These are phyloP conservation scores for Tokudaia tokunoshimensis DNA, from an alignment of 2,797 vertebrate genomes.

Conservation along the genomic window DNA sequence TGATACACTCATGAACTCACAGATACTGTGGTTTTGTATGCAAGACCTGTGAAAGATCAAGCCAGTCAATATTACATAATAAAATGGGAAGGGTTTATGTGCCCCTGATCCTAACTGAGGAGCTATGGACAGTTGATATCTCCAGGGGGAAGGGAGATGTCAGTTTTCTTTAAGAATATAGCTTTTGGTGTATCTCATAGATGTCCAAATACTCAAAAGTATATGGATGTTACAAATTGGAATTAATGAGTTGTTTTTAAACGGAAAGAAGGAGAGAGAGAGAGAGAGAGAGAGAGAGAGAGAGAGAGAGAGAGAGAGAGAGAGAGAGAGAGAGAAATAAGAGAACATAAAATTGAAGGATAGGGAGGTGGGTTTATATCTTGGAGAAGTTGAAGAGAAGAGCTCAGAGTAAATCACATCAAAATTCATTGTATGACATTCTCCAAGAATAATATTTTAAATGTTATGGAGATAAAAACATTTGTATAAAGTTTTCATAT, in stretches of 20 bases:
- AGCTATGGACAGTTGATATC: background rate
- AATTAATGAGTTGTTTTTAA: background rate
- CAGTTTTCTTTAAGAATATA: background rate
- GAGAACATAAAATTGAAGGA: background rate
- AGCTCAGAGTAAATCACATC: background rate
- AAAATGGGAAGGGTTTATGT: background rate
- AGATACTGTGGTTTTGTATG: background rate
- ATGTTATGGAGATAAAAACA: constrained; percentile 6
- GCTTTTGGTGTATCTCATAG: background rate
- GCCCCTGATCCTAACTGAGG: too few relatives aligned
- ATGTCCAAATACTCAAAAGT: background rate
- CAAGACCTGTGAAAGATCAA: background rate
- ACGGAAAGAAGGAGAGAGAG: background rate
- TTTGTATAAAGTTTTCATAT: constrained; percentile 3
- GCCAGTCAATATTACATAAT: background rate
- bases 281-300: too few relatives aligned
- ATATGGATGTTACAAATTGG: too few relatives aligned
- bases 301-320: too few relatives aligned
- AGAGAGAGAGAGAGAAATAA: too few relatives aligned
- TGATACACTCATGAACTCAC: background rate
- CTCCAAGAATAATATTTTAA: background rate
- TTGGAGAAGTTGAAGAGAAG: background rate
- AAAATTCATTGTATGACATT: background rate
- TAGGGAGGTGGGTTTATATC: background rate
- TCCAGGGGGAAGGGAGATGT: background rate